A percentile compares a stretch with the other conserved stretches of the same genome.
Evolutionary conservation across 2,113 vertebrate genomes (phyloP).

Genomic region (Calypte anna): DNA sequence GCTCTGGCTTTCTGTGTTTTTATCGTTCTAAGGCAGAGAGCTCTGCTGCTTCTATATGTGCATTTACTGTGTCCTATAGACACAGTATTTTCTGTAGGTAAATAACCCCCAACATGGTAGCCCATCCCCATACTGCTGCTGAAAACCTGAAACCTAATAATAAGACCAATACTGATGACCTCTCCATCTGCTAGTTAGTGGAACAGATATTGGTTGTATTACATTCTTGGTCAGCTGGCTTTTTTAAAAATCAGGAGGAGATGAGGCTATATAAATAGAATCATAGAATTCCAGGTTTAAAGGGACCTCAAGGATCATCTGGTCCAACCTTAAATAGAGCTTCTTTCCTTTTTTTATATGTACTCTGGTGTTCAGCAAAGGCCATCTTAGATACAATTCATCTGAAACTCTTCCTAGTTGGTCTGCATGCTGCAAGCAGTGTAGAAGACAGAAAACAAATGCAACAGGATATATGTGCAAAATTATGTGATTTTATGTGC

Average conservation of each 20-base stretch:
- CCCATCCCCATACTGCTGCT: neutral
- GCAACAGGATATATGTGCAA: neutral
- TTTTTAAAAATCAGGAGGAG: neutral
- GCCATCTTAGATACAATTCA: neutral
- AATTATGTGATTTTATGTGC: neutral
- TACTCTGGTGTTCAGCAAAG: neutral
- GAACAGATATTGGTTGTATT: neutral
- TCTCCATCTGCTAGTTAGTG: neutral
- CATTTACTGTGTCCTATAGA: neutral
- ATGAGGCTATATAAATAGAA: neutral
- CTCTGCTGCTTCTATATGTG: neutral
- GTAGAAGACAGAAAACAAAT: neutral
- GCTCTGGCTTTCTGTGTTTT: neutral
- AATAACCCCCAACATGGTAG: neutral
- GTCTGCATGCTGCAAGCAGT: neutral
- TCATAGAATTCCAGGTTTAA: too few relatives aligned
- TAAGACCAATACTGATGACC: neutral
- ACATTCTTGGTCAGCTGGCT: neutral
- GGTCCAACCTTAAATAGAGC: neutral
- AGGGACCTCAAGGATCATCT: too few relatives aligned
- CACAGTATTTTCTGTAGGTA: neutral
- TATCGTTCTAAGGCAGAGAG: neutral
- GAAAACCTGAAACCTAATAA: neutral
- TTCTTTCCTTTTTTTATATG: neutral
- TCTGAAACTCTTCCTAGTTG: neutral